Percentiles rank a stretch among this genome's conserved stretches.
Evolutionary conservation across 2,113 vertebrate genomes (phyloP).

Genomic region (Notechis scutatus): DNA sequence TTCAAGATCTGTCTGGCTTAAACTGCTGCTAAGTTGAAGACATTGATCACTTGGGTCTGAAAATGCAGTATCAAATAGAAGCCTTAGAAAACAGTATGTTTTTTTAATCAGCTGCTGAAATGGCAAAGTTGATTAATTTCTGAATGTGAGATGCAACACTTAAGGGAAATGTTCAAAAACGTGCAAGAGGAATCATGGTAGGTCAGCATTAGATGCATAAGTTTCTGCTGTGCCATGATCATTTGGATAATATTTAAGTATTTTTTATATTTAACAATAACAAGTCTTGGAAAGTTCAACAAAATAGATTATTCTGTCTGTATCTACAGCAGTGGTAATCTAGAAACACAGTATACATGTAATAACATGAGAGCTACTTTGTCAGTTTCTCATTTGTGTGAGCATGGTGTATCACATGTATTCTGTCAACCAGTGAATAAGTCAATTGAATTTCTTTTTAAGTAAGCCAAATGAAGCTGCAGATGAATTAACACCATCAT

Average conservation of each 20-base stretch:
- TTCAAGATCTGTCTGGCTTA: background rate
- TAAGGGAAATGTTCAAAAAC: background rate
- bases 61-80: background rate
- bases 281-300: background rate
- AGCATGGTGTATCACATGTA: background rate
- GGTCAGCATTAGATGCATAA: background rate
- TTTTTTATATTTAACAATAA: background rate
- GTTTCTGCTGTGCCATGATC: background rate
- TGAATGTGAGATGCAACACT: background rate
- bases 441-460: background rate
- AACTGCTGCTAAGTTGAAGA: background rate
- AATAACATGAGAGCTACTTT: background rate
- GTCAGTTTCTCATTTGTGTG: background rate
- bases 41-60: background rate
- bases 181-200: background rate
- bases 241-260: background rate
- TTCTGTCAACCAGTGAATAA: background rate
- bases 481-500: background rate
- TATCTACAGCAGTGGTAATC: background rate
- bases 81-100: background rate
- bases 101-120: background rate
- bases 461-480: background rate
- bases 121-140: background rate
- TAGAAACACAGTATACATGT: background rate
- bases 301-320: background rate